Percentiles rank a stretch among this genome's conserved stretches.
phyloP scores from a whole-genome alignment of 2,113 vertebrate genomes.

The Spea multiplicata region DNA sequence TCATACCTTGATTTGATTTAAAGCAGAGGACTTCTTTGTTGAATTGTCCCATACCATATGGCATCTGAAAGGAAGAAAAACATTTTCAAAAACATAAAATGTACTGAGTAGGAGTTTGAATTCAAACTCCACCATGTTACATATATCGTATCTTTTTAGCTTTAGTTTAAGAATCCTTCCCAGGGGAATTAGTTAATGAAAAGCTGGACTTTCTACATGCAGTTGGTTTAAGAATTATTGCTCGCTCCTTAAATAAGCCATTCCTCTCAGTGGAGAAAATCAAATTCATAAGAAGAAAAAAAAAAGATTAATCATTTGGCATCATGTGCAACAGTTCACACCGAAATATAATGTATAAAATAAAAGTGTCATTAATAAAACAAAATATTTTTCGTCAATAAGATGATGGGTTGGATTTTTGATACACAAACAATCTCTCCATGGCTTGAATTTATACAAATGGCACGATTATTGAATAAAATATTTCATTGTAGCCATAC shows the following conservation, averaged over 20 bases:
- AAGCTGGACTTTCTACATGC: no score
- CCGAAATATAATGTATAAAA: neutral
- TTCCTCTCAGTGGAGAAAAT: neutral
- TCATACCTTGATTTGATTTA: no score
- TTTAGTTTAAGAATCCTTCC: constrained; percentile 8
- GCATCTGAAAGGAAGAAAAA: constrained; percentile 56
- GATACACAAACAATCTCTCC: no score
- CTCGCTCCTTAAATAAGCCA: no score
- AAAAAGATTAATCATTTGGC: neutral
- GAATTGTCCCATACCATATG: neutral
- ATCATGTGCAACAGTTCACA: neutral
- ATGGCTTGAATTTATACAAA: no score
- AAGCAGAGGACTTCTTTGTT: no score
- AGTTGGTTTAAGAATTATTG: no score
- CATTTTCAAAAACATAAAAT: constrained; percentile 53
- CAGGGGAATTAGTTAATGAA: neutral
- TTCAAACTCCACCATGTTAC: constrained; percentile 46
- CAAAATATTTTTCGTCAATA: no score
- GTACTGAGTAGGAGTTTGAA: constrained; percentile 59
- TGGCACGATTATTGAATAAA: no score
- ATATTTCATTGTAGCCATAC: no score
- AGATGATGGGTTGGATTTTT: no score
- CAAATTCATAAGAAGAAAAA: neutral
- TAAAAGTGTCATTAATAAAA: no score
- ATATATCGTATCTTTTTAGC: constrained; percentile 30